Conservation (phyloP, 2,888 invertebrate genomes). For the Drosophila robusta region DNA sequence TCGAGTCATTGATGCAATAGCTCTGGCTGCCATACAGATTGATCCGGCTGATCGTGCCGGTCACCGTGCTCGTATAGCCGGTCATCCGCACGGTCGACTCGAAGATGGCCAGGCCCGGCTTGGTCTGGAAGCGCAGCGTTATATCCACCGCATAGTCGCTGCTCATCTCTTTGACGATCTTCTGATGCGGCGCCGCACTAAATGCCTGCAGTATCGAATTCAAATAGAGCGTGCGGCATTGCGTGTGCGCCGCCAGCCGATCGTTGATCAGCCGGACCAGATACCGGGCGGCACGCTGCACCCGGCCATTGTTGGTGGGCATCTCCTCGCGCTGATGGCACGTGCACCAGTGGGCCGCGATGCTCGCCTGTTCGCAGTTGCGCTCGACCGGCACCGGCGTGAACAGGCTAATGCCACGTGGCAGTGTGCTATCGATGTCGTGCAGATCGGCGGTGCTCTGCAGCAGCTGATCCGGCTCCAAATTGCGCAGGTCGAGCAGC, state of each 20-base stretch:
- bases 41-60: constrained; percentile 91
- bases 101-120: constrained; percentile 87
- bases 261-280: constrained; percentile 89
- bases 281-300: constrained; percentile 87
- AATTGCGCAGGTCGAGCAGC: constrained; percentile 86
- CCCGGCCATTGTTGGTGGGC: constrained; percentile 86
- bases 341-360: constrained; percentile 95
- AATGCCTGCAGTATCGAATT: constrained; percentile 88
- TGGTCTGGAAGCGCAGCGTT: constrained; percentile 85
- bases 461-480: constrained; percentile 85
- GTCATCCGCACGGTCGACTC: constrained; percentile 90
- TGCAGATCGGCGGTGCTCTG: constrained; percentile 52
- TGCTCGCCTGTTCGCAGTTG: constrained; percentile 91
- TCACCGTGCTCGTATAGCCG: constrained; percentile 77
- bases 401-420: constrained; percentile 91
- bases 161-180: constrained; percentile 81
- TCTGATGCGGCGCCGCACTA: constrained; percentile 86
- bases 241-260: constrained; percentile 87
- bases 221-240: constrained; percentile 89
- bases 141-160: constrained; percentile 83
- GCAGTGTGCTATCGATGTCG: constrained; percentile 83
- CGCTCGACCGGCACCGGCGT: constrained; percentile 89
- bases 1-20: constrained; percentile 90
- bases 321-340: constrained; percentile 90
- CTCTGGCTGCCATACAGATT: constrained; percentile 93